A percentile compares a stretch with the other conserved stretches of the same genome.
phyloP scores from a whole-genome alignment of 2,113 vertebrate species.

The Pionites leucogaster region DNA sequence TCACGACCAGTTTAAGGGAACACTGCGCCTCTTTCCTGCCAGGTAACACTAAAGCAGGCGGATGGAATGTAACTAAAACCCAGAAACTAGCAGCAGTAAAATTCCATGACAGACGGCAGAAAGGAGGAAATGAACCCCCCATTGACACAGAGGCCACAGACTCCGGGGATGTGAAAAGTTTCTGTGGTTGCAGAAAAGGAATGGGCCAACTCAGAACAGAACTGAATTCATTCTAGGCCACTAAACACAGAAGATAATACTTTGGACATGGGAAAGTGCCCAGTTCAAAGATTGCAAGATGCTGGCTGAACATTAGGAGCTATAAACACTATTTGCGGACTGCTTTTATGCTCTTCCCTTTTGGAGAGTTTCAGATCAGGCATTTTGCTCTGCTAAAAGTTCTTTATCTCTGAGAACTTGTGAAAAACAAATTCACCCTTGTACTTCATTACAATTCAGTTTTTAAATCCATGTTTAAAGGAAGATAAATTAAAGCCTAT shows the following conservation, averaged over 20 bases:
- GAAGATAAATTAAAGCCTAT: background rate
- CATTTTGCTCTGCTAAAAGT: background rate
- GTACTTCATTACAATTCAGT: background rate
- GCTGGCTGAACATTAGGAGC: conserved; percentile 37
- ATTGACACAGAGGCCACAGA: background rate
- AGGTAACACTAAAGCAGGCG: background rate
- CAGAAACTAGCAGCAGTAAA: background rate
- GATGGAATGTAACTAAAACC: background rate
- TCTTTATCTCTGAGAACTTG: background rate
- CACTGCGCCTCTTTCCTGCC: background rate
- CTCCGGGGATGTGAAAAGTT: background rate
- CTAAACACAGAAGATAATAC: background rate
- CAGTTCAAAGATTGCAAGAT: background rate
- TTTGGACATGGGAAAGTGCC: background rate
- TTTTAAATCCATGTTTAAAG: background rate
- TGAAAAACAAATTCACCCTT: background rate
- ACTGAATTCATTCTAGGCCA: background rate
- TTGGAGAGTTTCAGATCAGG: background rate
- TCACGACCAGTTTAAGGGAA: background rate
- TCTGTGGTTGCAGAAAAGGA: conserved; percentile 17
- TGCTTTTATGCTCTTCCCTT: background rate
- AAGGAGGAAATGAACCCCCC: background rate
- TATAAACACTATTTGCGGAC: background rate
- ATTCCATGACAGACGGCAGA: background rate
- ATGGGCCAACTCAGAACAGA: background rate